Evolutionary conservation across 2,888 invertebrate genomes (phyloP).

Genomic region (Meliscaeva auricollis): DNA sequence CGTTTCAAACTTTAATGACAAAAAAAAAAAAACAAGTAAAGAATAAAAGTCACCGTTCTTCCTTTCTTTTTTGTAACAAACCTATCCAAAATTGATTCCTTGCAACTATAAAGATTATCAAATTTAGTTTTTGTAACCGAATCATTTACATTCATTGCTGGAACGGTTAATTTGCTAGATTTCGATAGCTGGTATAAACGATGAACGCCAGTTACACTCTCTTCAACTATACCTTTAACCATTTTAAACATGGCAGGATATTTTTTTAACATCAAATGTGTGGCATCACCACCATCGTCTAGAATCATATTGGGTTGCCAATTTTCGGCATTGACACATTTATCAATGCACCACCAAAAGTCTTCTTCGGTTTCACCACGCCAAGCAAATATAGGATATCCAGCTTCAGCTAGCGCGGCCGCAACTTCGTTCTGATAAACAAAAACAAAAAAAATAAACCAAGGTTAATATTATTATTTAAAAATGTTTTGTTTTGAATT

Average conservation of each 20-base stretch:
- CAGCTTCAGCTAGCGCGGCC: conserved; percentile 96
- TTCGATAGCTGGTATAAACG: conserved; percentile 97
- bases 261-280: conserved; percentile 97
- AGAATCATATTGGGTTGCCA: conserved; percentile 99
- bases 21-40: conserved; percentile 45
- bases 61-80: conserved; percentile 77
- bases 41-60: conserved; percentile 11
- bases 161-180: conserved; percentile 96
- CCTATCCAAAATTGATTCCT: conserved; percentile 95
- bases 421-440: conserved; percentile 95
- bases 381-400: conserved; percentile 97
- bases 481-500: no score
- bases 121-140: conserved; percentile 99
- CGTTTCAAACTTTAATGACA: conserved; percentile 83
- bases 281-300: conserved; percentile 98
- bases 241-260: conserved; percentile 96
- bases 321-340: conserved; percentile 94
- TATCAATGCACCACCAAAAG: conserved; percentile 99
- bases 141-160: conserved; percentile 99
- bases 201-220: conserved; percentile 99
- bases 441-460: conserved; percentile 8
- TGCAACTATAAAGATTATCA: conserved; percentile 98
- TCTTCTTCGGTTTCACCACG: conserved; percentile 98
- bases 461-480: no score
- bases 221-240: conserved; percentile 98